Conservation (phyloP, 2,113 vertebrate genomes). For the Spermophilus dauricus region DNA sequence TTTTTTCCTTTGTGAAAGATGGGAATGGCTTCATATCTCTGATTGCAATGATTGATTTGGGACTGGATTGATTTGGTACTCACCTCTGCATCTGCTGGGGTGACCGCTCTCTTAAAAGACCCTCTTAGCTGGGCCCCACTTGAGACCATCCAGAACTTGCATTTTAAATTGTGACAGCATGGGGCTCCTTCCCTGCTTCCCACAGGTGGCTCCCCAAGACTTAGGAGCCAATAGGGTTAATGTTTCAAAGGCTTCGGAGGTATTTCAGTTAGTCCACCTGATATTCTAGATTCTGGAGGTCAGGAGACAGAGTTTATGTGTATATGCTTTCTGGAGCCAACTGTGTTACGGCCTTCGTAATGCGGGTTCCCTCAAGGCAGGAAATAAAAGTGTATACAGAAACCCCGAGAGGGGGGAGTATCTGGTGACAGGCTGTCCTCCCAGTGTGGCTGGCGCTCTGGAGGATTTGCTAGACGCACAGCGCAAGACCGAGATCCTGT, state of each 20-base stretch:
- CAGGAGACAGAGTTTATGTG: conserved; percentile 7
- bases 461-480: background rate
- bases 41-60: background rate
- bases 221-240: conserved; percentile 22
- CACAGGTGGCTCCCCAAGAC: background rate
- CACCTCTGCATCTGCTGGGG: background rate
- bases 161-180: background rate
- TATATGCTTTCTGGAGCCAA: background rate
- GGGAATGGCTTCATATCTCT: background rate
- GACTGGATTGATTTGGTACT: background rate
- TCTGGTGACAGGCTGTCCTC: conserved; percentile 49
- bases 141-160: background rate
- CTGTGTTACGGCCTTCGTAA: background rate
- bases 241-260: conserved; percentile 62
- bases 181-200: background rate
- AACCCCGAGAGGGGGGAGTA: background rate
- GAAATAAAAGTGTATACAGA: conserved; percentile 65
- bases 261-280: conserved; percentile 57
- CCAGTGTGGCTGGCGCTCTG: background rate
- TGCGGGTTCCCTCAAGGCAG: background rate
- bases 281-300: conserved; percentile 40
- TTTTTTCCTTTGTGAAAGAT: background rate
- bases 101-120: background rate
- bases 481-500: background rate
- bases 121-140: background rate